These are phyloP conservation scores for Pyrgilauda ruficollis DNA, from an alignment of 2,113 vertebrate species.

Conservation along the genomic window DNA sequence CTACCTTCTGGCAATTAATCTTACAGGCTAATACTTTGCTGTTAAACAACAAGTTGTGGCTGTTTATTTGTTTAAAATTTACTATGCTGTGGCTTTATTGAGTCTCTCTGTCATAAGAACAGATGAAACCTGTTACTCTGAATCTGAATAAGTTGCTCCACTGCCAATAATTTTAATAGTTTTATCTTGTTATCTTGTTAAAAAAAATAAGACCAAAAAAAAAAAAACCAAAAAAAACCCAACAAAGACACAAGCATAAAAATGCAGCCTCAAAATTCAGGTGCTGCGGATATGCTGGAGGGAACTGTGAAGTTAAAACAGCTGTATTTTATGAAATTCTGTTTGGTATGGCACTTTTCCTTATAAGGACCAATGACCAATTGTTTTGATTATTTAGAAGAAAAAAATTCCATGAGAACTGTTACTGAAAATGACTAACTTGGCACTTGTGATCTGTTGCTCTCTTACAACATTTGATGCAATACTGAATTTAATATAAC, in stretches of 20 bases:
- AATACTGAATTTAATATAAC: slow-evolving; percentile 28
- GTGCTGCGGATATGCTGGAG: not conserved
- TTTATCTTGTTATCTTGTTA: not conserved
- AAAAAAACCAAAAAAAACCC: no score
- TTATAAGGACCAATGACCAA: slow-evolving; percentile 64
- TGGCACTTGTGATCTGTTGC: slow-evolving; percentile 30
- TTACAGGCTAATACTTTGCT: not conserved
- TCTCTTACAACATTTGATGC: slow-evolving; percentile 29
- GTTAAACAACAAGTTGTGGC: not conserved
- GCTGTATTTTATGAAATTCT: slow-evolving; percentile 53
- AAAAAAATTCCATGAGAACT: slow-evolving; percentile 61
- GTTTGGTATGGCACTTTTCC: slow-evolving; percentile 32
- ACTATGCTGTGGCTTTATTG: not conserved
- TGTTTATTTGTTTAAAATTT: not conserved
- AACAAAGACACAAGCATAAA: not conserved
- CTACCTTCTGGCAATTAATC: not conserved
- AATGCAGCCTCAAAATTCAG: not conserved
- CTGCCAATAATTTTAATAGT: not conserved
- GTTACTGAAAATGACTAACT: slow-evolving; percentile 64
- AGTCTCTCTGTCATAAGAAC: not conserved
- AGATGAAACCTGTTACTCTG: not conserved
- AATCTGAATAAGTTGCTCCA: not conserved
- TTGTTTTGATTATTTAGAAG: slow-evolving; percentile 70
- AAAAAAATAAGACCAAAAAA: not conserved
- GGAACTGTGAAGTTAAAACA: not conserved